Conservation (phyloP, 2,113 vertebrate genomes). For the Donacobius atricapilla region DNA sequence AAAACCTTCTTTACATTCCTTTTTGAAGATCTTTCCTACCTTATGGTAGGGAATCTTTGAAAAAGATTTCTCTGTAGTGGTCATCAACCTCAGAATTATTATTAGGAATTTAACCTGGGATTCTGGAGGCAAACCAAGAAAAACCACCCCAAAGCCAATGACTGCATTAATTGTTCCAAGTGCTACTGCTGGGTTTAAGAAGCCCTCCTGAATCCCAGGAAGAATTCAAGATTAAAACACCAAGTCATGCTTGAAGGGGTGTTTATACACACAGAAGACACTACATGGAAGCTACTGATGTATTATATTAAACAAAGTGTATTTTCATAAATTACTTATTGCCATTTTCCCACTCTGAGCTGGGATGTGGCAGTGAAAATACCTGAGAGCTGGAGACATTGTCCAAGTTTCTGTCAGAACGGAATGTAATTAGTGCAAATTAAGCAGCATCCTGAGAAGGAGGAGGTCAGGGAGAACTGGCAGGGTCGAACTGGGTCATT, state of each 20-base stretch:
- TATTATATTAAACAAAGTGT: background rate
- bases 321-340: constrained; percentile 21
- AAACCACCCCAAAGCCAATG: background rate
- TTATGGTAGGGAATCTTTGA: background rate
- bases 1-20: too few relatives aligned
- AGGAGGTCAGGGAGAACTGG: constrained; percentile 84
- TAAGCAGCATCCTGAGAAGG: constrained; percentile 82
- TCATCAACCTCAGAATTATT: background rate
- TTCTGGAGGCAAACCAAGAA: background rate
- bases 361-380: constrained; percentile 55
- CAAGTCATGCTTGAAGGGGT: background rate
- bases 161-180: background rate
- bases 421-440: constrained; percentile 94
- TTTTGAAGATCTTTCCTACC: background rate
- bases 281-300: background rate
- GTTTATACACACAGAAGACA: background rate
- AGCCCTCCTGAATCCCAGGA: background rate
- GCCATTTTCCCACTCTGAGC: background rate
- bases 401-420: constrained; percentile 91
- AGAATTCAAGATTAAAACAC: background rate
- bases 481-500: constrained; percentile 81
- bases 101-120: background rate
- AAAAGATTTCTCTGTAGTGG: background rate
- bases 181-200: background rate
- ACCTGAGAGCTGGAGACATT: constrained; percentile 74